Conservation (phyloP, 2,888 invertebrate species). For the Ceraclea dissimilis region DNA sequence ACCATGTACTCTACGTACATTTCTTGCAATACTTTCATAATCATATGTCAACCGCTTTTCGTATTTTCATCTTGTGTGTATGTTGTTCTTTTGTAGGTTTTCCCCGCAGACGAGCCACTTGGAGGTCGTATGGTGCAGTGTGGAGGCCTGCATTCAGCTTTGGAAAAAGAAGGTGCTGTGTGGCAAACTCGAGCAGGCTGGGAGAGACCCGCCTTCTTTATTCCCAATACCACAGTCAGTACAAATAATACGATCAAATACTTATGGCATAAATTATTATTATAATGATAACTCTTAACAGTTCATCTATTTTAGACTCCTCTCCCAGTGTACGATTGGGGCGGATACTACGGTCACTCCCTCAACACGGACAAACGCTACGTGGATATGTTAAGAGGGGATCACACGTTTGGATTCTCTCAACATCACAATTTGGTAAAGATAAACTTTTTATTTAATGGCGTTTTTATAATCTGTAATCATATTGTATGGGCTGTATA, state of each 20-base stretch:
- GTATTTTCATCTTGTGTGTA: no score
- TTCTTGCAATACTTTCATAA: no score
- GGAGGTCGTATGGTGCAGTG: conserved; percentile 60
- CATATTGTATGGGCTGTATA: no score
- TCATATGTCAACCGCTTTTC: no score
- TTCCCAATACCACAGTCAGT: conserved; percentile 41
- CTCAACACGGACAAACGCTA: conserved; percentile 61
- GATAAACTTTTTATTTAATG: no score
- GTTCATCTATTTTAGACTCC: conserved; percentile 41
- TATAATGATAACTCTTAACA: no score
- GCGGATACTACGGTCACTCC: conserved; percentile 67
- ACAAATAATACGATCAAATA: no score
- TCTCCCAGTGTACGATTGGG: conserved; percentile 76
- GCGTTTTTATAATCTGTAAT: no score
- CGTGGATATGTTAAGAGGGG: conserved; percentile 60
- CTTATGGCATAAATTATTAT: no score
- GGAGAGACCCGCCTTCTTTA: conserved; percentile 83
- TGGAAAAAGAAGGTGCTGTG: conserved; percentile 71
- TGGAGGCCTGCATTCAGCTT: conserved; percentile 48
- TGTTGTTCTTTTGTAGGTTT: conserved; percentile 42
- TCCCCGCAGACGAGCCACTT: conserved; percentile 75
- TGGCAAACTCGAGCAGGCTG: conserved; percentile 85
- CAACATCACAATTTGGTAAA: conserved; percentile 69
- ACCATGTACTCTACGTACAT: no score
- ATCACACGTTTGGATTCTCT: conserved; percentile 76